A percentile compares a stretch with the other conserved stretches of the same genome.
These are phyloP conservation scores for Drepana falcataria DNA, from an alignment of 2,888 invertebrate genomes.

Conservation along the genomic window DNA sequence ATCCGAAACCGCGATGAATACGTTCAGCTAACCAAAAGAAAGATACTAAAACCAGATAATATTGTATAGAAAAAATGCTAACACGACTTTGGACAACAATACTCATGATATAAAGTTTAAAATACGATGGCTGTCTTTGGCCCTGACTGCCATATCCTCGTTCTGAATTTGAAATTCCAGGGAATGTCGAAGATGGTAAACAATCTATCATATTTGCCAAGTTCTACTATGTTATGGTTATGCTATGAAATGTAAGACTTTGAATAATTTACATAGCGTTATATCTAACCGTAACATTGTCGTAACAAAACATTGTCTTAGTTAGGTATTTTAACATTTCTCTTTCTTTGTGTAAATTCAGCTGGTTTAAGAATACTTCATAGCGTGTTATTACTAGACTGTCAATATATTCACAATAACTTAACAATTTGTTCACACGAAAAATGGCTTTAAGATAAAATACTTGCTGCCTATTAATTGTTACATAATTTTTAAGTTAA, in stretches of 20 bases:
- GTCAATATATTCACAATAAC: too few relatives aligned
- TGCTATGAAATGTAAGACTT: slow-evolving; percentile 1
- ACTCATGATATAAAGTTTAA: neutral
- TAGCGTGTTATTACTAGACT: too few relatives aligned
- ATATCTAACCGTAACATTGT: slow-evolving; percentile 5
- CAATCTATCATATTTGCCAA: slow-evolving; percentile 3
- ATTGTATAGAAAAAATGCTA: neutral
- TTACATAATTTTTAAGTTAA: too few relatives aligned
- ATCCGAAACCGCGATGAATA: neutral
- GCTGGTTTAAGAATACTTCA: neutral
- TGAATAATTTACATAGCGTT: slow-evolving; percentile 24
- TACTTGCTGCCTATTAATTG: too few relatives aligned
- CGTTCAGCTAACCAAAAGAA: neutral
- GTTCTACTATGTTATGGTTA: slow-evolving; percentile 1
- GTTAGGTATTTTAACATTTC: slow-evolving; percentile 1
- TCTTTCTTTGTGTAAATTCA: neutral
- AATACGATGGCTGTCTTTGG: neutral
- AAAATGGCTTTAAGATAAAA: too few relatives aligned
- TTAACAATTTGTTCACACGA: too few relatives aligned
- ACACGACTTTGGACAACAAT: neutral
- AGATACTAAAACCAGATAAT: slow-evolving; percentile 2
- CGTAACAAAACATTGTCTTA: slow-evolving; percentile 6
- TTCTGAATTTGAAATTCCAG: slow-evolving; percentile 14
- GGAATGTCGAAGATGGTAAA: slow-evolving; percentile 7
- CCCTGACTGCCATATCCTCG: neutral